Evolutionary conservation across 2,797 vertebrate species (phyloP), one percentile per base, ranked within the genome.

Genomic region (Antrozous pallidus): DNA sequence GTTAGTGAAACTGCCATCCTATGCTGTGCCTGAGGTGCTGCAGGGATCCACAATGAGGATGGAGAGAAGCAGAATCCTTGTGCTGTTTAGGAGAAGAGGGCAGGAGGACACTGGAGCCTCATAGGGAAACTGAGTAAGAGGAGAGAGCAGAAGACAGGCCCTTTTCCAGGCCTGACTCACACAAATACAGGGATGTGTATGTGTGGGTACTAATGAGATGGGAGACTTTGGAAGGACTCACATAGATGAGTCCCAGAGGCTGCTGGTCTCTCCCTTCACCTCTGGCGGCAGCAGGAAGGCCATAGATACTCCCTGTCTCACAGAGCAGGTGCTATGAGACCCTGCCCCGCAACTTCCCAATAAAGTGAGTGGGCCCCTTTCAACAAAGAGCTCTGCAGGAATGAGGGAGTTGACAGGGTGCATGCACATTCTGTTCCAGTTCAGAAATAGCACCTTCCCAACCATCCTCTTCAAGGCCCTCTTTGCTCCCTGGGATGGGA

Each of bases 141-240:
- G 65, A 18, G 1, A 17, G 16, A n/a, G 40, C 40, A 54, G 36
- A 77, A 88, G 79, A 91, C 94, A 92, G 75, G 73, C 65, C 95
- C 82, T 82, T 86, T 85, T 45, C 81, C 65, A 85, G 89, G 80
- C 87, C 81, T 88, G 69, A 89, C 61, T 85, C 74, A 63, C 78
- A 90, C 84, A 80, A 83, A 56, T 54, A 69, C 42, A 67, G 58
- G 71, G 54, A 75, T 75, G 65, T 67, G 74, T 75, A 16, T 56
- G 28, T 45, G 28, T 33, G 45, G 24, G 56, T n/a, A 10, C 24
- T 14, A 38, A 65, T 65, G 45, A 51, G 45, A 51, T 24, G 67
- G 45, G 17, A 81, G 54, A 17, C 67, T 73, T 18, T 3, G 13
- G 49, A 13, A n/a, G 33, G 42, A 45, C 54, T 51, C 16, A 61